Base-by-base conservation (phyloP, 2,888 invertebrate species). In the Noctua fimbriata region DNA sequence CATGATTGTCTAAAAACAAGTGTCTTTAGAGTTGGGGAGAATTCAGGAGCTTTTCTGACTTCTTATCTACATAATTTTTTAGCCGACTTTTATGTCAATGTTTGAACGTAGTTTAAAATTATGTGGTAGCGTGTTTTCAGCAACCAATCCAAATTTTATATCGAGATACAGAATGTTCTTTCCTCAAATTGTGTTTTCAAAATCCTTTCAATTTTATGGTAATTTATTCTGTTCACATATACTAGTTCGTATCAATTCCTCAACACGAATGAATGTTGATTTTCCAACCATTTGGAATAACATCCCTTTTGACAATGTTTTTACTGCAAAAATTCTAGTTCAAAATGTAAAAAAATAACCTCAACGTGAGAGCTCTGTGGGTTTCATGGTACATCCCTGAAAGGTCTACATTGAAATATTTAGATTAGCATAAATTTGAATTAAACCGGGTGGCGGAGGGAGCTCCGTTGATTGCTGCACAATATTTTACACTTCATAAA, bases 371-470 rank as follows among this genome's bases (percentile, higher is more conserved):
- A 63, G 9, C 24, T 21, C n/a, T 24, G 28, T 16, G 14, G 44
- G 16, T n/a, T 71, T 41, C 16, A 28, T 52, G 32, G n/a, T 21
- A n/a, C n/a, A 72, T 67, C 73, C 72, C 47, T 75, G 66, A 41
- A 81, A 73, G 66, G 72, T 77, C 71, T 73, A 78, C 73, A 78
- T 87, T 78, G 70, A 76, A 87, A 86, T 82, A 87, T 85, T 87
- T 77, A 84, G 79, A 87, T 91, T 91, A 84, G 85, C 94, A 94
- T 95, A 94, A 93, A 94, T 95, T 94, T 93, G 90, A 94, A 94
- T 93, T 91, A 92, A 92, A 92, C 90, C 88, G 83, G 65, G 69
- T 44, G 65, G 36, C 78, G 73, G 79, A 88, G 85, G 83, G 81
- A 88, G 82, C 82, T 88, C 67, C 32, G 82, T 87, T 85, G 87